Evolutionary conservation across 2,113 vertebrate species (phyloP), one percentile per base, ranked within the genome.

Genomic region (Xenopus tropicalis): DNA sequence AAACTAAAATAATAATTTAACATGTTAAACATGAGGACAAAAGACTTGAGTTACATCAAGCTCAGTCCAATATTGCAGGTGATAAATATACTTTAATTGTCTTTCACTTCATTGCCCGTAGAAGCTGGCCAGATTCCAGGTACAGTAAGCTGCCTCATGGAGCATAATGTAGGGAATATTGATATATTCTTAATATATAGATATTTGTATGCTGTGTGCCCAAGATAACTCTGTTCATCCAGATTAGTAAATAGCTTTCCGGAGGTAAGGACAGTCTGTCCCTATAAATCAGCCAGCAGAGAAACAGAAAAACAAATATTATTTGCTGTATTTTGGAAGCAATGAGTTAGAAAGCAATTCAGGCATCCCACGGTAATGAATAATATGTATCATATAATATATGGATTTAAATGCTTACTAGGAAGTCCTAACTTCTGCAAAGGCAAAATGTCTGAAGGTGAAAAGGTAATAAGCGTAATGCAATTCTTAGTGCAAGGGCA

Each of bases 231-330:
- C 44, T 72, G 46, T 65, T 72, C 61, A 64, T 63, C 63, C 70
- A 37, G 61, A 72, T 65, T 63, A 65, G 61, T 72, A 65, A 64
- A 72, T 65, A 65, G 70, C 70, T 65, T 72, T 72, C 70, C 65
- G 70, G 61, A 72, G 19, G 48, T 72, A 72, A 72, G 70, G 70
- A 72, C 65, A 65, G 64, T 72, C 70, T 72, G 70, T 56, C 59
- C 54, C 48, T 72, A 24, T 65, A 43, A 72, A 72, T 72, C 61
- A 72, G 5, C 25, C 48, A 42, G 61, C 51, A 19, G 11, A 51
- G 20, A 57, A 63, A 21, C 51, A 43, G 70, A 63, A 61, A 54
- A 65, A 51, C 56, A 72, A 64, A 65, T 54, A 46, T 29, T 57
- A 43, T 20, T 72, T 65, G 29, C 29, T 3, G n/a, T n/a, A n/a